Percentiles rank a stretch among this genome's conserved stretches.
phyloP scores from a whole-genome alignment of 2,797 vertebrate genomes.

The Oryzias dopingdopingensis region DNA sequence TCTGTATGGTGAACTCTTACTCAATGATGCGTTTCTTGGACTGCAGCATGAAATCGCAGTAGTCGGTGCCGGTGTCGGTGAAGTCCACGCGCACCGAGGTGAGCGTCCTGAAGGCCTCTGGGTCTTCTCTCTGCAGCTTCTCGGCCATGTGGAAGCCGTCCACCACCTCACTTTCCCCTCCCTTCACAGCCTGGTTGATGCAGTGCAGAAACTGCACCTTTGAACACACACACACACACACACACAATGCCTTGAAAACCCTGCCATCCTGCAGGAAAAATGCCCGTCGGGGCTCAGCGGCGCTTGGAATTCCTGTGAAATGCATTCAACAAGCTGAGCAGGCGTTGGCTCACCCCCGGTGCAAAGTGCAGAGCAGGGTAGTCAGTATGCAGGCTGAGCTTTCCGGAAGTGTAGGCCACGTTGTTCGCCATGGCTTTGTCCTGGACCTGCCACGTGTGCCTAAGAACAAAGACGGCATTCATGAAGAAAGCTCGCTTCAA shows the following conservation, averaged over 20 bases:
- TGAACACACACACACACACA: slow-evolving; percentile 20
- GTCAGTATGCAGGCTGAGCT: slow-evolving; percentile 89
- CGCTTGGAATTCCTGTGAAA: slow-evolving; percentile 6
- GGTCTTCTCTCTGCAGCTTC: slow-evolving; percentile 82
- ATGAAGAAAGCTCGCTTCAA: slow-evolving; percentile 35
- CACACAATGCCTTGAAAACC: slow-evolving; percentile 22
- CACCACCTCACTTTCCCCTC: slow-evolving; percentile 88
- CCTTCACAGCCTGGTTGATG: slow-evolving; percentile 83
- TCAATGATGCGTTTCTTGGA: slow-evolving; percentile 91
- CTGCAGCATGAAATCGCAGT: slow-evolving; percentile 91
- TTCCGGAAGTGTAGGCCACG: slow-evolving; percentile 90
- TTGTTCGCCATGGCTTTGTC: slow-evolving; percentile 93
- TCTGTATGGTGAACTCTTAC: slow-evolving; percentile 63
- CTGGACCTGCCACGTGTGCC: slow-evolving; percentile 94
- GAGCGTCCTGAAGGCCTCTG: slow-evolving; percentile 83
- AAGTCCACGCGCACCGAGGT: slow-evolving; percentile 85
- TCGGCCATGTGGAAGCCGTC: slow-evolving; percentile 87
- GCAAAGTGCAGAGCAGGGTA: slow-evolving; percentile 89
- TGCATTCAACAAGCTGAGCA: slow-evolving; percentile 4
- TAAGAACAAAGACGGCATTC: slow-evolving; percentile 61
- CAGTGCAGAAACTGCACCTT: slow-evolving; percentile 96
- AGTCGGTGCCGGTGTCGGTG: slow-evolving; percentile 87
- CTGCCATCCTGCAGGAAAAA: neutral
- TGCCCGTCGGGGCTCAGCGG: slow-evolving; percentile 7
- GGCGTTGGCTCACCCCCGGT: slow-evolving; percentile 85